Percentiles rank a stretch among this genome's conserved stretches.
These are phyloP conservation scores for Octonoba sinensis DNA, from an alignment of 2,888 invertebrate species.

Conservation along the genomic window DNA sequence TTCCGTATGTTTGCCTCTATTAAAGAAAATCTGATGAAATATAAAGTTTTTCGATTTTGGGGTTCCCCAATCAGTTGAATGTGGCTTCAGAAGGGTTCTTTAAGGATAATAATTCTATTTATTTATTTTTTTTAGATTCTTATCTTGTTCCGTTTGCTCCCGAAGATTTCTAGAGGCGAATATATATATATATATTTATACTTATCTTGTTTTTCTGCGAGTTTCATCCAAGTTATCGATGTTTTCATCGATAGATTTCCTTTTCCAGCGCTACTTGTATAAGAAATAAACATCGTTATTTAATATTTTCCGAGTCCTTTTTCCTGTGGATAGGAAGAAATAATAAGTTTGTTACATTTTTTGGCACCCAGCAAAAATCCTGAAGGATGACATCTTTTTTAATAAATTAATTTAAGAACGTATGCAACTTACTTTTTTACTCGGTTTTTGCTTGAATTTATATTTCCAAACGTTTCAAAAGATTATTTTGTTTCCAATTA, in stretches of 20 bases:
- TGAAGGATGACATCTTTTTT: no score
- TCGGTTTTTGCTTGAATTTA: no score
- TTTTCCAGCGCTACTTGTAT: constrained; percentile 7
- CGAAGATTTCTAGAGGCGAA: constrained; percentile 19
- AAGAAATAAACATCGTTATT: constrained; percentile 31
- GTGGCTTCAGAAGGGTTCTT: constrained; percentile 16
- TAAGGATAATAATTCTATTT: constrained; percentile 12
- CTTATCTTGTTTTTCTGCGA: neutral
- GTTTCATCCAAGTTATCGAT: constrained; percentile 28
- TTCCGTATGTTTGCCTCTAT: constrained; percentile 37
- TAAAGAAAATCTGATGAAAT: constrained; percentile 55
- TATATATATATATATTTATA: neutral
- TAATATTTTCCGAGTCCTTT: constrained; percentile 19
- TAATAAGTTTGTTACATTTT: no score
- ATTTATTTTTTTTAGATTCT: constrained; percentile 10
- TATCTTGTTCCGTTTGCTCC: constrained; percentile 8
- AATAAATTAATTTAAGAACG: no score
- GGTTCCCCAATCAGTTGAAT: constrained; percentile 34
- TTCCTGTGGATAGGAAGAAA: neutral
- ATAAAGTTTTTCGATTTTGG: constrained; percentile 52
- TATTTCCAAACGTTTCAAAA: no score
- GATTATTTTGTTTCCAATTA: no score
- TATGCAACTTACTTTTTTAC: no score
- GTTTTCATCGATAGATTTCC: constrained; percentile 6
- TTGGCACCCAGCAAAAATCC: no score